phyloP scores from a whole-genome alignment of 2,888 invertebrate species.

The Macaria notata region DNA sequence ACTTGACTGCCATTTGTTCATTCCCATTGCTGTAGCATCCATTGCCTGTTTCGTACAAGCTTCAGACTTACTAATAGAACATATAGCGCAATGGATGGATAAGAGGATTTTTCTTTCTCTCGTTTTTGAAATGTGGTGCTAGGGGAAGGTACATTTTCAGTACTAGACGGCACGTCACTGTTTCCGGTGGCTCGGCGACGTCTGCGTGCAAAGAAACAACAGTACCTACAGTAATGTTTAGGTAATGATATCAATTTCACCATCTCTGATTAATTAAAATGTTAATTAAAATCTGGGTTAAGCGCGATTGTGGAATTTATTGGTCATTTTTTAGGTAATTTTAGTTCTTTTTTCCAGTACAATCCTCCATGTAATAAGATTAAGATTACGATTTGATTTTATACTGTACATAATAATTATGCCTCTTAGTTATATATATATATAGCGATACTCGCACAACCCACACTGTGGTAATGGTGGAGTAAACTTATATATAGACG shows the following conservation, averaged over 20 bases:
- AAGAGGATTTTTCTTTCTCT: conserved; percentile 3
- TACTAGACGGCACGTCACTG: conserved; percentile 52
- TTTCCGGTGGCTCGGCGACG: conserved; percentile 50
- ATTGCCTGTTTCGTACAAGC: conserved; percentile 34
- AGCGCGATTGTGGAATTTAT: neutral
- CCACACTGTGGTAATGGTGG: no score
- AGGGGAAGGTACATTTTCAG: conserved; percentile 27
- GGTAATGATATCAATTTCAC: conserved; percentile 30
- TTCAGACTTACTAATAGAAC: neutral
- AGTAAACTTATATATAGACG: no score
- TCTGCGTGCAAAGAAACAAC: conserved; percentile 49
- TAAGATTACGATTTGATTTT: no score
- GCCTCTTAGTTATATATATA: no score
- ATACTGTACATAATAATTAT: no score
- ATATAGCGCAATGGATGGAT: conserved; percentile 13
- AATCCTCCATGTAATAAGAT: no score
- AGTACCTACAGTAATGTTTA: conserved; percentile 38
- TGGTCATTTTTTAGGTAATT: neutral
- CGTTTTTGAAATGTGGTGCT: conserved; percentile 8
- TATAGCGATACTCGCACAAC: no score
- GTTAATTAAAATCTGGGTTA: neutral
- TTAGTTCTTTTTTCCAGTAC: no score
- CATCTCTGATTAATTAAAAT: conserved; percentile 13
- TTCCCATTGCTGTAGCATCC: conserved; percentile 22
- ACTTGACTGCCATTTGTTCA: conserved; percentile 35